Evolutionary conservation across 2,113 vertebrate genomes (phyloP), one percentile per base, ranked within the genome.

Genomic region (Anser cygnoides): DNA sequence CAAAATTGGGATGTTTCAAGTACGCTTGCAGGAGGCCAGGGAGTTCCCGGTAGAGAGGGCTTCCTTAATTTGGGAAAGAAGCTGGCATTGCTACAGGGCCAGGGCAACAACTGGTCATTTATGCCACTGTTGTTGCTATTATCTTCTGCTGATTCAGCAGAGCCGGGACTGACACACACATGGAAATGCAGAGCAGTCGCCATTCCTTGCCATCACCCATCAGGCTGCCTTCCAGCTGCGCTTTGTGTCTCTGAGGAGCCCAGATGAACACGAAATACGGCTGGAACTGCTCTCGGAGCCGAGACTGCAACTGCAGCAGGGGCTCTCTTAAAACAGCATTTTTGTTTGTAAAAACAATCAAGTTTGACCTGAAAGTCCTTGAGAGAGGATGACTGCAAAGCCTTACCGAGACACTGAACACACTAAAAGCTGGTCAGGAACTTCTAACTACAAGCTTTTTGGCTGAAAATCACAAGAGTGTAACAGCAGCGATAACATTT

Each of bases 41-140:
- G 49, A 28, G n/a, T 52, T 37, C n/a, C 46, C 4, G 12, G 33
- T 5, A 39, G 55, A 33, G 77, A 59, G 41, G 7, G 9, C 18
- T n/a, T 17, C 50, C 54, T 37, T 66, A 4, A 41, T 5, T 3
- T 22, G 41, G 41, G 62, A 37, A 63, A 1, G 43, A 86, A 55
- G 33, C 35, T 55, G 59, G 49, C 31, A n/a, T 37, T 0, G 2
- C 39, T 6, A 4, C 49, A 8, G 44, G 37, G 23, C 61, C 28
- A 54, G 52, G 71, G 12, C 33, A 21, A 1, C 1, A 10, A 2
- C 10, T 18, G 17, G 8, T 14, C 68, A 23, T 25, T 9, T 50
- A 20, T 10, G 5, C 28, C 26, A 17, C 6, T 7, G 11, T 0
- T 17, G 20, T 17, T 28, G 13, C 21, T 5, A 0, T 5, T 1